Percentiles rank a stretch among this genome's conserved stretches.
Evolutionary conservation across 2,888 invertebrate genomes (phyloP).

Genomic region (Tetheella fluctuosa): DNA sequence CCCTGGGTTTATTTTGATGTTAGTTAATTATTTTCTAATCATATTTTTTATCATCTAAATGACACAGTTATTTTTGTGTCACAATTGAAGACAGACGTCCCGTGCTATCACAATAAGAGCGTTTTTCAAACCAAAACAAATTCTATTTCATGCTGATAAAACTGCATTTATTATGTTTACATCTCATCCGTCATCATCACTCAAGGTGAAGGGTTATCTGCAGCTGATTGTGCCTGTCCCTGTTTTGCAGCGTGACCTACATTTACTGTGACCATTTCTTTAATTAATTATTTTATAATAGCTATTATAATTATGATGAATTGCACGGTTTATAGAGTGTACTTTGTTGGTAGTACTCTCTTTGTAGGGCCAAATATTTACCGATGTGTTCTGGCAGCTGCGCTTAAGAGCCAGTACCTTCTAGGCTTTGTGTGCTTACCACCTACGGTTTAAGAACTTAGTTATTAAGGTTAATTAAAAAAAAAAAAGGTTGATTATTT

Average conservation of each 20-base stretch:
- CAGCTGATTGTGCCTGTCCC: conserved; percentile 24
- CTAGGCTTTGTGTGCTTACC: too few relatives aligned
- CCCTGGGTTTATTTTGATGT: too few relatives aligned
- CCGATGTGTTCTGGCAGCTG: too few relatives aligned
- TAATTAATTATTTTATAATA: background rate
- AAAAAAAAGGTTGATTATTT: too few relatives aligned
- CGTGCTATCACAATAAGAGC: background rate
- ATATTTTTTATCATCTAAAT: background rate
- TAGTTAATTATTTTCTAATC: too few relatives aligned
- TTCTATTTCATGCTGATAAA: conserved; percentile 9
- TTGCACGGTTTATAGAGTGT: too few relatives aligned
- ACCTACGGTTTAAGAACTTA: too few relatives aligned
- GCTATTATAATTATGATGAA: too few relatives aligned
- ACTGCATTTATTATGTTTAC: conserved; percentile 17
- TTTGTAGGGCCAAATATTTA: too few relatives aligned
- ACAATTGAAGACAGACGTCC: background rate
- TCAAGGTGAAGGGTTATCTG: conserved; percentile 32
- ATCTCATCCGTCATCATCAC: conserved; percentile 19
- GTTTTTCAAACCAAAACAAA: background rate
- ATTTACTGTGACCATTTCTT: conserved; percentile 14
- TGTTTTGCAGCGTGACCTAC: conserved; percentile 24
- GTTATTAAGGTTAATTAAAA: too few relatives aligned
- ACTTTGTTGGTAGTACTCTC: too few relatives aligned
- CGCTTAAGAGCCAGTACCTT: too few relatives aligned
- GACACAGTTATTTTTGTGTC: background rate